phyloP scores from a whole-genome alignment of 1,140 invertebrate species.

The Alviniconcha marisindica region DNA sequence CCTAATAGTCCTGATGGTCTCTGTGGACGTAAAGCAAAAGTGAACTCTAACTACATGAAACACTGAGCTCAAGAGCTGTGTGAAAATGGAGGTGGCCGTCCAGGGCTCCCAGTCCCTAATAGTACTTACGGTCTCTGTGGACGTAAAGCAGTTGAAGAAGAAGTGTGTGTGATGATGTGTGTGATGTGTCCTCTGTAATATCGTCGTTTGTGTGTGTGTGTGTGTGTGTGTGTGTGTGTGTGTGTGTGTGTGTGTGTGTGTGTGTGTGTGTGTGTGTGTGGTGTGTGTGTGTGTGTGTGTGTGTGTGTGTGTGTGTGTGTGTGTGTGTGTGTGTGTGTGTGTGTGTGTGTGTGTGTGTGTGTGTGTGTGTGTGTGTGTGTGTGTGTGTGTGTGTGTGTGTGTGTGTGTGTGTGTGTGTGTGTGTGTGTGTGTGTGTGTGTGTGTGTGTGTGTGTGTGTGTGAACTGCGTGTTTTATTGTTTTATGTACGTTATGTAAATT shows the following conservation, averaged over 20 bases:
- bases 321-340: constrained; percentile 1
- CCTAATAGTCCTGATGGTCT: too few relatives aligned
- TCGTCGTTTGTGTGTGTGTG: background rate
- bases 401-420: background rate
- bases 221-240: constrained; percentile 11
- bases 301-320: constrained; percentile 22
- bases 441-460: background rate
- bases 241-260: constrained; percentile 17
- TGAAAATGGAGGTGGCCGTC: too few relatives aligned
- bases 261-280: constrained; percentile 6
- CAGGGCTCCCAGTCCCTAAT: too few relatives aligned
- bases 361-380: constrained; percentile 1
- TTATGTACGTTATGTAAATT: too few relatives aligned
- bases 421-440: background rate
- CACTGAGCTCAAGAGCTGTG: too few relatives aligned
- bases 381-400: constrained; percentile 7
- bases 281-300: constrained; percentile 9
- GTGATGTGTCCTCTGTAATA: too few relatives aligned
- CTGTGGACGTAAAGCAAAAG: too few relatives aligned
- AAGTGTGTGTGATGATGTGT: too few relatives aligned
- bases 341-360: constrained; percentile 21
- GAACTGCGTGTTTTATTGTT: too few relatives aligned
- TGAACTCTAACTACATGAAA: too few relatives aligned
- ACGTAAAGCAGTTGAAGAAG: too few relatives aligned
- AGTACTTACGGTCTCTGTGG: too few relatives aligned